Percentiles rank a stretch among this genome's conserved stretches.
These are phyloP conservation scores for Oxytorus armatus DNA, from an alignment of 2,888 invertebrate species.

Conservation along the genomic window DNA sequence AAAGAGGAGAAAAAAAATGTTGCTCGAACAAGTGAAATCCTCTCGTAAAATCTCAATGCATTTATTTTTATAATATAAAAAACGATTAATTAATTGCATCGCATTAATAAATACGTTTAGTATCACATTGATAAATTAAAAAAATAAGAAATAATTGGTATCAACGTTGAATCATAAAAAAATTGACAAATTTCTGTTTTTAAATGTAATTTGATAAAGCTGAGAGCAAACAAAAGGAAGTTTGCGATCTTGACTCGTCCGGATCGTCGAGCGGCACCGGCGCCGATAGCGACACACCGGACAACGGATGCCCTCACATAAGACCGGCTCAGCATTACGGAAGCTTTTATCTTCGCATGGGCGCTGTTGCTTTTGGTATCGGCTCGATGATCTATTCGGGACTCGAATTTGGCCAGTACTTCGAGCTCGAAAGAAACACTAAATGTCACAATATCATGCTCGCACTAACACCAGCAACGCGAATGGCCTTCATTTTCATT, in stretches of 20 bases:
- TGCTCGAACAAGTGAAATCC: neutral
- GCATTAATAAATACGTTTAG: too few relatives aligned
- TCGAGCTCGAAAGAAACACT: slow-evolving; percentile 95
- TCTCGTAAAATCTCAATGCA: too few relatives aligned
- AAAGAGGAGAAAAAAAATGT: neutral
- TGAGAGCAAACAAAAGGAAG: slow-evolving; percentile 81
- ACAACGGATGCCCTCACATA: slow-evolving; percentile 78
- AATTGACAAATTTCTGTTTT: neutral
- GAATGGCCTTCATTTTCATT: slow-evolving; percentile 98
- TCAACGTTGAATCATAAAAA: neutral
- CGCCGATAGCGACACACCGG: slow-evolving; percentile 81
- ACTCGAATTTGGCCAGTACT: slow-evolving; percentile 97
- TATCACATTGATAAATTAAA: neutral
- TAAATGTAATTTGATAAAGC: slow-evolving; percentile 35
- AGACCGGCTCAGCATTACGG: slow-evolving; percentile 91
- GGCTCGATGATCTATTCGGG: slow-evolving; percentile 99
- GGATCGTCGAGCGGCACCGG: slow-evolving; percentile 82
- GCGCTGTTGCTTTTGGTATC: slow-evolving; percentile 97
- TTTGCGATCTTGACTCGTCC: slow-evolving; percentile 83
- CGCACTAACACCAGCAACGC: slow-evolving; percentile 95
- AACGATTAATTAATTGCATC: too few relatives aligned
- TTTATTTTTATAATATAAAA: too few relatives aligned
- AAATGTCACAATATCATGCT: slow-evolving; percentile 96
- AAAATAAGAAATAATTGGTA: neutral
- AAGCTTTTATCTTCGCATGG: slow-evolving; percentile 96